A percentile compares a stretch with the other conserved stretches of the same genome.
Conservation (phyloP, 1,140 invertebrate species). For the Pseudomyrmex concolor region DNA sequence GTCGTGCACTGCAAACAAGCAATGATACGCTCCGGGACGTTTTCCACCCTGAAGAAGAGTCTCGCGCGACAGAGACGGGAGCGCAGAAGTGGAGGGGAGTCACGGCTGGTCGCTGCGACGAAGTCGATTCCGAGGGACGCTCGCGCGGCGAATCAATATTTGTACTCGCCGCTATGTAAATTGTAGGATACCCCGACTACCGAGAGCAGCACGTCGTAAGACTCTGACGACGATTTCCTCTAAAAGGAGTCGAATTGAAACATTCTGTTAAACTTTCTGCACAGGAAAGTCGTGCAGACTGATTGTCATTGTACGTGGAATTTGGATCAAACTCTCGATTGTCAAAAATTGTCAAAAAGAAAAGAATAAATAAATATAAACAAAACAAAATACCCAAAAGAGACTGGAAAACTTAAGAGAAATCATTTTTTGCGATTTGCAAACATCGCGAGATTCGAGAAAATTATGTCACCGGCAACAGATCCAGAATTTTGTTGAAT, state of each 20-base stretch:
- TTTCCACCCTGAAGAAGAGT: constrained; percentile 28
- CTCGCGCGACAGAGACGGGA: not conserved
- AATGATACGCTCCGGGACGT: constrained; percentile 50
- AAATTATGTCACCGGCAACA: not conserved
- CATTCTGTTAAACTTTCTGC: constrained; percentile 34
- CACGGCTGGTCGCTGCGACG: constrained; percentile 45
- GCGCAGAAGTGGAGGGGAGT: not conserved
- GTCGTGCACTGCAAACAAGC: constrained; percentile 46
- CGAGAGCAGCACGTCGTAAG: constrained; percentile 22
- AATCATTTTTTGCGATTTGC: too few species aligned
- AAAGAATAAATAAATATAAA: too few species aligned
- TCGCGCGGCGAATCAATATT: constrained; percentile 52
- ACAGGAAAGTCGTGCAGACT: not conserved
- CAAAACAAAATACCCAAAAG: too few species aligned
- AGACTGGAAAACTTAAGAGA: too few species aligned
- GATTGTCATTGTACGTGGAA: constrained; percentile 22
- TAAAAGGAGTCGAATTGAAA: constrained; percentile 30
- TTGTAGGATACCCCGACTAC: constrained; percentile 53
- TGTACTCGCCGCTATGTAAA: constrained; percentile 60
- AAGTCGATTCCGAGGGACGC: constrained; percentile 52
- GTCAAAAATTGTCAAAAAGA: too few species aligned
- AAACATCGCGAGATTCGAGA: not conserved
- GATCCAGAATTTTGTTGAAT: too few species aligned
- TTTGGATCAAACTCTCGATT: constrained; percentile 23
- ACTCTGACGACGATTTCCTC: not conserved